Percentiles rank a stretch among this genome's conserved stretches.
phyloP scores from a whole-genome alignment of 2,113 vertebrate genomes.

The Gallinago undulata region DNA sequence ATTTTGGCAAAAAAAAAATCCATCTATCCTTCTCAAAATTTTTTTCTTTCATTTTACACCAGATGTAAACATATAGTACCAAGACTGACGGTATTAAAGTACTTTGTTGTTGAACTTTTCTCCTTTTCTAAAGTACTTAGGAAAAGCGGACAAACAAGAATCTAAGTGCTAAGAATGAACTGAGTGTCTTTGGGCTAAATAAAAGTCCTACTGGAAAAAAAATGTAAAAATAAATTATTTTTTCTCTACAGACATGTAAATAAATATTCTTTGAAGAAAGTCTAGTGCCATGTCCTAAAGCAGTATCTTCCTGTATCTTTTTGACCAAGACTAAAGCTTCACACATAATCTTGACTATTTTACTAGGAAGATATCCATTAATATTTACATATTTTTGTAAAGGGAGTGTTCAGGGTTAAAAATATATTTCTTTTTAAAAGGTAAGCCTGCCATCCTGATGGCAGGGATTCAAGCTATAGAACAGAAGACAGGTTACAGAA shows the following conservation, averaged over 20 bases:
- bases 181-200: constrained; percentile 69
- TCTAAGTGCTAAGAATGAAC: constrained; percentile 39
- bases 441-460: constrained; percentile 64
- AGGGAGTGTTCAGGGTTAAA: constrained; percentile 41
- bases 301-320: constrained; percentile 24
- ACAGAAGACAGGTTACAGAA: constrained; percentile 50
- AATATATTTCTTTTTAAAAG: constrained; percentile 56
- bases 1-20: constrained; percentile 75
- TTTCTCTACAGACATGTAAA: constrained; percentile 18
- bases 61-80: constrained; percentile 58
- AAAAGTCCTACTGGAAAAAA: constrained; percentile 37
- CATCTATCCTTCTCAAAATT: background rate
- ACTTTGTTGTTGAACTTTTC: background rate
- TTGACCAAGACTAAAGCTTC: constrained; percentile 27
- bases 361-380: constrained; percentile 34
- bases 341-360: constrained; percentile 44
- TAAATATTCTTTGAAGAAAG: constrained; percentile 64
- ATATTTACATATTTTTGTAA: constrained; percentile 64
- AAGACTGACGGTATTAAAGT: constrained; percentile 45
- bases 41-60: constrained; percentile 31
- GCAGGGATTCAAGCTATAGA: constrained; percentile 60
- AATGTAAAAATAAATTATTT: constrained; percentile 39
- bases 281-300: constrained; percentile 33
- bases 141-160: constrained; percentile 22
- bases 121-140: constrained; percentile 45